These are phyloP conservation scores for Dryobotodes eremita DNA, from an alignment of 2,888 invertebrate species.

Conservation along the genomic window DNA sequence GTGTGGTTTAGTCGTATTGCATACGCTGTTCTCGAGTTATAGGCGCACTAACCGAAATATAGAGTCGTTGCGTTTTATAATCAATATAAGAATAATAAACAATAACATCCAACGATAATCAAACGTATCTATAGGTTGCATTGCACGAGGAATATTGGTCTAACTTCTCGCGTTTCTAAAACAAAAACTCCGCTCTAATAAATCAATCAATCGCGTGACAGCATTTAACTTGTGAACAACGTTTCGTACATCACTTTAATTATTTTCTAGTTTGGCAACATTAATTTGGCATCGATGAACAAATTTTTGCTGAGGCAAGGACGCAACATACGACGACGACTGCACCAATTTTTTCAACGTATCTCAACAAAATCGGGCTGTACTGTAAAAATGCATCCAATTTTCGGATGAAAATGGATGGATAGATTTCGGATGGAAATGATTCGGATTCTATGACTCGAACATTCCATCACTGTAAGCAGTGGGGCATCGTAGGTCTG, in stretches of 20 bases:
- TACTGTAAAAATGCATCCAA: not conserved
- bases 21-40: no score
- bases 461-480: not conserved
- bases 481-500: not conserved
- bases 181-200: conserved; percentile 37
- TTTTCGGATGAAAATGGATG: no score
- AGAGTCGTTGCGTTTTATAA: no score
- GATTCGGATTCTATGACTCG: not conserved
- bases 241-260: conserved; percentile 49
- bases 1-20: no score
- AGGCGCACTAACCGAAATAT: no score
- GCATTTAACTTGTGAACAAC: conserved; percentile 26
- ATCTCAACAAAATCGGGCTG: not conserved
- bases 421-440: no score
- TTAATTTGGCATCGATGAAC: conserved; percentile 39
- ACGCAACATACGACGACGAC: not conserved
- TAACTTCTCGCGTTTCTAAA: conserved; percentile 6
- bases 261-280: conserved; percentile 52
- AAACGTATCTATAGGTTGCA: not conserved
- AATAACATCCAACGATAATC: not conserved
- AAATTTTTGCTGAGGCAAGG: conserved; percentile 17
- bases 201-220: conserved; percentile 49
- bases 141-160: not conserved
- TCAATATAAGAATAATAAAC: not conserved
- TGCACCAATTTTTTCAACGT: conserved; percentile 24